These are phyloP conservation scores for Tillus elongatus DNA, from an alignment of 2,888 invertebrate species.

Conservation along the genomic window DNA sequence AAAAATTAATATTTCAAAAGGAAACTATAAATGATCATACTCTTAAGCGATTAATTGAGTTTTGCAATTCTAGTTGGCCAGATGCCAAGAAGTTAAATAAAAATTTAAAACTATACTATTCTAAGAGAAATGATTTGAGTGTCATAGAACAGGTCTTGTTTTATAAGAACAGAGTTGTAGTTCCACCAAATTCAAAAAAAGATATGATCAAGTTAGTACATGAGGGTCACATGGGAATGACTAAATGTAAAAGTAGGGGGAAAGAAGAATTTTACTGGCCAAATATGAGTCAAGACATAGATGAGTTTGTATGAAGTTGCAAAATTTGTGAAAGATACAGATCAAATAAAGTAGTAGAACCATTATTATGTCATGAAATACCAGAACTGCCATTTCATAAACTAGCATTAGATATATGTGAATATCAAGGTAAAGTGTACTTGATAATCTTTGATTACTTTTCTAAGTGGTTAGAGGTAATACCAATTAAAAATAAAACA, in stretches of 20 bases:
- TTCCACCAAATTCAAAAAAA: conserved; percentile 15
- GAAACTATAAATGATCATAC: conserved; percentile 14
- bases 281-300: conserved; percentile 11
- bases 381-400: conserved; percentile 17
- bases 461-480: conserved; percentile 23
- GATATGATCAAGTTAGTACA: conserved; percentile 9
- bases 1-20: conserved; percentile 15
- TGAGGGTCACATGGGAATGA: conserved; percentile 12
- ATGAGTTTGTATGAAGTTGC: conserved; percentile 10
- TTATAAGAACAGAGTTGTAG: conserved; percentile 19
- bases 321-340: conserved; percentile 15
- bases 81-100: neutral
- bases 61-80: conserved; percentile 19
- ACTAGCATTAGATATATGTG: conserved; percentile 18
- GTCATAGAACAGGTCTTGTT: conserved; percentile 17
- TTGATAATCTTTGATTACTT: conserved; percentile 24
- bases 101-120: neutral
- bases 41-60: conserved; percentile 13
- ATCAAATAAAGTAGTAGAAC: conserved; percentile 14
- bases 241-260: conserved; percentile 9
- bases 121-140: neutral
- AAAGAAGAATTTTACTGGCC: conserved; percentile 13
- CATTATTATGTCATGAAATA: conserved; percentile 14
- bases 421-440: conserved; percentile 13
- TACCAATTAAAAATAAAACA: conserved; percentile 14